Conservation (phyloP, 2,113 vertebrate genomes). For the Jaculus jaculus region DNA sequence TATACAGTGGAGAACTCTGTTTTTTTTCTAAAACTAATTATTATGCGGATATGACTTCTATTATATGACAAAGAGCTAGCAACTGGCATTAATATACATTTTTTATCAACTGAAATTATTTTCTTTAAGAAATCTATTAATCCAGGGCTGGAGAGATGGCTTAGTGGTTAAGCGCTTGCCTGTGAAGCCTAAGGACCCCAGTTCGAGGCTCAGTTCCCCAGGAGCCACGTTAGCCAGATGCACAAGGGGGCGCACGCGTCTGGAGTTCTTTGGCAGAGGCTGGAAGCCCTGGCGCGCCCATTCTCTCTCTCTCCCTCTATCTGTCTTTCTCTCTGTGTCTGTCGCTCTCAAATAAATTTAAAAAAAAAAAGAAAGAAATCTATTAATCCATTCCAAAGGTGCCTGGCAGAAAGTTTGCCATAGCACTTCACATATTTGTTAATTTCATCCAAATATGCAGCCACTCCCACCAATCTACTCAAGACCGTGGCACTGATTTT, state of each 20-base stretch:
- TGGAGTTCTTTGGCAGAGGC: too few relatives aligned
- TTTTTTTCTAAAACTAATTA: conserved; percentile 43
- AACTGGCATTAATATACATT: background rate
- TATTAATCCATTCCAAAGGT: conserved; percentile 1
- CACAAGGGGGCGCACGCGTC: too few relatives aligned
- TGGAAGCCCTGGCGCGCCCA: too few relatives aligned
- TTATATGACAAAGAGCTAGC: background rate
- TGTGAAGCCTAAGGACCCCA: too few relatives aligned
- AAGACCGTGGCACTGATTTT: conserved; percentile 5
- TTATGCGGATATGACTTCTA: conserved; percentile 7
- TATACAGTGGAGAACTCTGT: background rate
- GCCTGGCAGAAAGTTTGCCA: background rate
- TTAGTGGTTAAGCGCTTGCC: too few relatives aligned
- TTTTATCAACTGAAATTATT: conserved; percentile 38
- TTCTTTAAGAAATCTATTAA: background rate
- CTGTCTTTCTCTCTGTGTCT: too few relatives aligned
- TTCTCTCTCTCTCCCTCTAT: too few relatives aligned
- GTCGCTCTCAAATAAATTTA: too few relatives aligned
- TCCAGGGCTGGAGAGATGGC: too few relatives aligned
- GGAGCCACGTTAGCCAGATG: too few relatives aligned
- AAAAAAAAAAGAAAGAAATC: too few relatives aligned
- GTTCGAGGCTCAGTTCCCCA: too few relatives aligned
- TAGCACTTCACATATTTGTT: background rate
- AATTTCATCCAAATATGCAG: conserved; percentile 1
- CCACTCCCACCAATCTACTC: background rate